These are phyloP conservation scores for Caenorhabditis sp. DNA, from an alignment of 2,888 invertebrate species.

Conservation along the genomic window DNA sequence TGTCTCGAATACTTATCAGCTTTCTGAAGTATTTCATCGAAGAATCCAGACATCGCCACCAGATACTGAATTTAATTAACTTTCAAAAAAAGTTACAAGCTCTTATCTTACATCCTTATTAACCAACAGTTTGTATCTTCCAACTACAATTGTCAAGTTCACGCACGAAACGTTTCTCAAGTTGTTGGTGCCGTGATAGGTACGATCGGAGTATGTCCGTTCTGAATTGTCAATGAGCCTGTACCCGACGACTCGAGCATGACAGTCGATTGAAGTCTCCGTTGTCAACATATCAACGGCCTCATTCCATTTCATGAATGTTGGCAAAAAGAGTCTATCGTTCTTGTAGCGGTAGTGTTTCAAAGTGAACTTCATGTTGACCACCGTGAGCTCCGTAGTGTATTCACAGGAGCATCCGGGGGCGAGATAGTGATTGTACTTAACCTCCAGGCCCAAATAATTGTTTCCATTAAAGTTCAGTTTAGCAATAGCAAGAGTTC, in stretches of 20 bases:
- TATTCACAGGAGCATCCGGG: conserved; percentile 24
- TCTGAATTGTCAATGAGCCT: conserved; percentile 1
- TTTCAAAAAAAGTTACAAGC: not conserved
- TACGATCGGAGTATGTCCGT: not conserved
- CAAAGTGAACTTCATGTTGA: conserved; percentile 17
- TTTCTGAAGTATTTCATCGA: not conserved
- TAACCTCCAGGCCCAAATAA: conserved; percentile 31
- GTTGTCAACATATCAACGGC: not conserved
- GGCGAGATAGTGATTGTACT: conserved; percentile 30
- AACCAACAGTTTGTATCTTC: conserved; percentile 20
- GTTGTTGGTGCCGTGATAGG: conserved; percentile 15
- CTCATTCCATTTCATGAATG: conserved; percentile 30
- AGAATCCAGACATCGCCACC: conserved; percentile 36
- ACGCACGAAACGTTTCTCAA: conserved; percentile 7
- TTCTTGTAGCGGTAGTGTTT: conserved; percentile 18
- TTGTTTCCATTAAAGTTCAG: conserved; percentile 28
- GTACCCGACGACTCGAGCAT: conserved; percentile 13
- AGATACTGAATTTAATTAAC: conserved; percentile 17
- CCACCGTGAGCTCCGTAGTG: conserved; percentile 21
- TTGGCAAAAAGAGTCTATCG: conserved; percentile 36
- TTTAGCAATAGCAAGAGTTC: conserved; percentile 22
- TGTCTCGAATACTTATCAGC: conserved; percentile 16
- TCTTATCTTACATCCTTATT: conserved; percentile 38
- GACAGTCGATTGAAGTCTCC: conserved; percentile 20
- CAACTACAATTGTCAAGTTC: conserved; percentile 12